phyloP scores from a whole-genome alignment of 2,113 vertebrate genomes.

The Microtus oregoni region DNA sequence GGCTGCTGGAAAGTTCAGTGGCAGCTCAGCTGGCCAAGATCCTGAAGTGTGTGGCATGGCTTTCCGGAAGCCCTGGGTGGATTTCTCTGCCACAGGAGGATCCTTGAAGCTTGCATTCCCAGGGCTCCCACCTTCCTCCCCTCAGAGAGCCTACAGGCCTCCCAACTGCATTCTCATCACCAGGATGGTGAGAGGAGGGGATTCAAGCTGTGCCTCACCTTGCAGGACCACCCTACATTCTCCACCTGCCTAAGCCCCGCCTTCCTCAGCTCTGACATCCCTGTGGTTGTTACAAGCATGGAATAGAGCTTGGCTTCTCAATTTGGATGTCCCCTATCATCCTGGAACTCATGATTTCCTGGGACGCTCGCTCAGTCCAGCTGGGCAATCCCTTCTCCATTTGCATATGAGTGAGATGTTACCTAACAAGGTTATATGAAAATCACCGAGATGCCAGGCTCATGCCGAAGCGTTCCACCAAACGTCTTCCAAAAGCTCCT shows the following conservation, averaged over 20 bases:
- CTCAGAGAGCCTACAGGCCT: neutral
- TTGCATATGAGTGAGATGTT: neutral
- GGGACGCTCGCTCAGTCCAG: neutral
- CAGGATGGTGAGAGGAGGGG: accelerated
- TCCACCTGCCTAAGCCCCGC: neutral
- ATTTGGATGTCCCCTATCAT: neutral
- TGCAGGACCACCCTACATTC: neutral
- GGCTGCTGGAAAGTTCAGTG: neutral
- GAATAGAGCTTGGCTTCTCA: neutral
- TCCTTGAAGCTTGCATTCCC: neutral
- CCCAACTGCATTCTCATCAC: no score
- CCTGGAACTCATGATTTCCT: neutral
- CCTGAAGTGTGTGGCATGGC: accelerated
- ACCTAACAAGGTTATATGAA: neutral
- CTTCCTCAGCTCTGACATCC: neutral
- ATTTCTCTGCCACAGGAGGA: accelerated
- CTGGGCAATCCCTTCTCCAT: neutral
- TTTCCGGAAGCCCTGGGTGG: neutral
- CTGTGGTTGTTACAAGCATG: accelerated
- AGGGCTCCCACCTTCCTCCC: neutral
- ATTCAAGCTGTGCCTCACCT: neutral
- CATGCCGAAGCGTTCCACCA: neutral
- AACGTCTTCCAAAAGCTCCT: neutral
- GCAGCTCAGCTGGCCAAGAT: neutral
- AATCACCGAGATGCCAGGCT: neutral